Percentiles rank a stretch among this genome's conserved stretches.
These are phyloP conservation scores for Petaurus breviceps DNA, from an alignment of 2,113 vertebrate species.

Conservation along the genomic window DNA sequence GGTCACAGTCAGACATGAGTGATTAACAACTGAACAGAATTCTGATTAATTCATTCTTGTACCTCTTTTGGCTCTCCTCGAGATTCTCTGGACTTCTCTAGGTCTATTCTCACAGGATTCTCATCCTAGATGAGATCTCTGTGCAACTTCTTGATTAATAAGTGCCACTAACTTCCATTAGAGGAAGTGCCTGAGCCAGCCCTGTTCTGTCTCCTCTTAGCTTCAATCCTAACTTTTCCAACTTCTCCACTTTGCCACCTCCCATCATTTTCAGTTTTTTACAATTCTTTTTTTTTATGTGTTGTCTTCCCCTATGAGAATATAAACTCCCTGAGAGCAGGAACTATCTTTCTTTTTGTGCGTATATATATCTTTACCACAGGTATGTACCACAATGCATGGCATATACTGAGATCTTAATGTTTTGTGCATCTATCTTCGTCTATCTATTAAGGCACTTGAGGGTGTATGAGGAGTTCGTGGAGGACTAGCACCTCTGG, in stretches of 20 bases:
- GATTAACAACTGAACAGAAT: not conserved
- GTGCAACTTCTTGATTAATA: not conserved
- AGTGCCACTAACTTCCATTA: not conserved
- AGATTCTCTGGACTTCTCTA: not conserved
- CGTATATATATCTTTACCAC: not conserved
- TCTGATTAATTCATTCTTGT: not conserved
- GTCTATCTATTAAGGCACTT: not conserved
- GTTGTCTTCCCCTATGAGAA: not conserved
- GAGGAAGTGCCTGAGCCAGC: not conserved
- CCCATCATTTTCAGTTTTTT: not conserved
- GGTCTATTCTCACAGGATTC: not conserved
- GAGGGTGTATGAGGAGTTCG: not conserved
- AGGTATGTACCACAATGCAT: not conserved
- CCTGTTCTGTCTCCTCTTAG: not conserved
- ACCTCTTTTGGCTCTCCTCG: not conserved
- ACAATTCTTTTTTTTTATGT: not conserved
- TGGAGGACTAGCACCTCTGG: not conserved
- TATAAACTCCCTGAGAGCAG: not conserved
- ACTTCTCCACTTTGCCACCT: not conserved
- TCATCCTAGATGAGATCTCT: not conserved
- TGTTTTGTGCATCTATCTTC: not conserved
- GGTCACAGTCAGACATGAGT: no score
- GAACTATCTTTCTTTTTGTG: not conserved
- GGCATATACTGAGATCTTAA: not conserved
- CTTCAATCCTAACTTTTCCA: not conserved